These are phyloP conservation scores for Mythimna vitellina DNA, from an alignment of 2,888 invertebrate genomes.

Conservation along the genomic window DNA sequence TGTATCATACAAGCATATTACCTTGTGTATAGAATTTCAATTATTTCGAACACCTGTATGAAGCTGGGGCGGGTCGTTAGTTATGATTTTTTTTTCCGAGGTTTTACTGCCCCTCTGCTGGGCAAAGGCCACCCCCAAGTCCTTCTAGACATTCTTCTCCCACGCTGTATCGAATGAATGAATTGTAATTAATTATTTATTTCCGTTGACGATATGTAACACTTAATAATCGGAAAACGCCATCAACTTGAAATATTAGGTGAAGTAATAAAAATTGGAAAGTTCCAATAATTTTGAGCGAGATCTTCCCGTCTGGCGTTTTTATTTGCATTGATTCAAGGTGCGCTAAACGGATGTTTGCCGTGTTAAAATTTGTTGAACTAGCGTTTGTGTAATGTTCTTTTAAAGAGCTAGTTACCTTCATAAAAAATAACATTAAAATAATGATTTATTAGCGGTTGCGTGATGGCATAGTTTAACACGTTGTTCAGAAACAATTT, in stretches of 20 bases:
- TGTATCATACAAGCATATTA: no score
- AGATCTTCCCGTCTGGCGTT: constrained; percentile 9
- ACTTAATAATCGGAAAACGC: background rate
- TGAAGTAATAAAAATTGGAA: constrained; percentile 12
- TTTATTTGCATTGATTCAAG: constrained; percentile 26
- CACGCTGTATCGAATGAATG: background rate
- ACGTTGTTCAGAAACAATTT: constrained; percentile 6
- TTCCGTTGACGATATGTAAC: background rate
- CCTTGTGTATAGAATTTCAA: no score
- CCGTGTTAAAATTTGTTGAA: constrained; percentile 13
- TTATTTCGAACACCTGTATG: no score
- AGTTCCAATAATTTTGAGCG: constrained; percentile 4
- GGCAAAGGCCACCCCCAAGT: no score
- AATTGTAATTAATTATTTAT: background rate
- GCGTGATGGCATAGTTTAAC: constrained; percentile 41
- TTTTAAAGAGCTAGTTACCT: background rate
- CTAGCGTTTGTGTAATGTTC: background rate
- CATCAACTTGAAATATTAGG: background rate
- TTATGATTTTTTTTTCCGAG: no score
- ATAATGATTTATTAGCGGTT: constrained; percentile 19
- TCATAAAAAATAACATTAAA: constrained; percentile 17
- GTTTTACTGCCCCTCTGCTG: no score
- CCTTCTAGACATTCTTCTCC: no score
- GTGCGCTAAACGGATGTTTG: constrained; percentile 20
- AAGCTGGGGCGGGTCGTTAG: no score